Percentiles rank a stretch among this genome's conserved stretches.
phyloP scores from a whole-genome alignment of 92 coral and sea anemone species.

The Actinostola sp. region DNA sequence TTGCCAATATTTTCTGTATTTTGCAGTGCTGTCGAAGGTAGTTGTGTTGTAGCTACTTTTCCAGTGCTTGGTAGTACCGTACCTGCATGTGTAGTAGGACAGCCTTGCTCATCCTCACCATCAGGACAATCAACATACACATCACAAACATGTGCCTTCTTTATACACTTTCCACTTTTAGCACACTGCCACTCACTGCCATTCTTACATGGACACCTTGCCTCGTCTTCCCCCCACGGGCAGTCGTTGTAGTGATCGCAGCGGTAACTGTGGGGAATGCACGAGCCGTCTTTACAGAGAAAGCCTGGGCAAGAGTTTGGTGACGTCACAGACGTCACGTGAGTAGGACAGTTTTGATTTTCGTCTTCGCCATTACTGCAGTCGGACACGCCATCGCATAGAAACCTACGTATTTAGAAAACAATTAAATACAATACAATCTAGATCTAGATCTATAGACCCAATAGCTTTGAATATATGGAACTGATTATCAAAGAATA shows the following conservation, averaged over 20 bases:
- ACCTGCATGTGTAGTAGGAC: slow-evolving; percentile 25
- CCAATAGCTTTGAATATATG: too few relatives aligned
- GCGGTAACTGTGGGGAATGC: slow-evolving; percentile 52
- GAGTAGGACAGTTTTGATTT: slow-evolving; percentile 69
- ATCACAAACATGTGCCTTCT: slow-evolving; percentile 53
- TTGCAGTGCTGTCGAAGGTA: slow-evolving; percentile 7
- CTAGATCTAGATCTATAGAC: too few relatives aligned
- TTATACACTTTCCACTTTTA: slow-evolving; percentile 54
- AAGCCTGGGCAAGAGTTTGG: slow-evolving; percentile 47
- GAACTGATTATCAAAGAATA: too few relatives aligned
- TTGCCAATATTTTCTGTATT: background rate
- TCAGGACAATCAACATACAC: slow-evolving; percentile 56
- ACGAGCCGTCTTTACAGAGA: slow-evolving; percentile 54
- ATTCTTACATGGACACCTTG: slow-evolving; percentile 58
- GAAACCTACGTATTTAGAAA: slow-evolving; percentile 52
- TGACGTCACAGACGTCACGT: slow-evolving; percentile 25
- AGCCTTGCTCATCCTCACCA: slow-evolving; percentile 60
- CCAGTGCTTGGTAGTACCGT: slow-evolving; percentile 6
- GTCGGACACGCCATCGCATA: slow-evolving; percentile 77
- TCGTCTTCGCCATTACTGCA: slow-evolving; percentile 83
- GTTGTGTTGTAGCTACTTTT: slow-evolving; percentile 9
- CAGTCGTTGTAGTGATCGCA: slow-evolving; percentile 67
- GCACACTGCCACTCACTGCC: slow-evolving; percentile 56
- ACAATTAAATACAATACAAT: too few relatives aligned
- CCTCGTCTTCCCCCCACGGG: slow-evolving; percentile 66